These are phyloP conservation scores for Lycodopsis pacificus DNA, from an alignment of 2,797 vertebrate species.

Conservation along the genomic window DNA sequence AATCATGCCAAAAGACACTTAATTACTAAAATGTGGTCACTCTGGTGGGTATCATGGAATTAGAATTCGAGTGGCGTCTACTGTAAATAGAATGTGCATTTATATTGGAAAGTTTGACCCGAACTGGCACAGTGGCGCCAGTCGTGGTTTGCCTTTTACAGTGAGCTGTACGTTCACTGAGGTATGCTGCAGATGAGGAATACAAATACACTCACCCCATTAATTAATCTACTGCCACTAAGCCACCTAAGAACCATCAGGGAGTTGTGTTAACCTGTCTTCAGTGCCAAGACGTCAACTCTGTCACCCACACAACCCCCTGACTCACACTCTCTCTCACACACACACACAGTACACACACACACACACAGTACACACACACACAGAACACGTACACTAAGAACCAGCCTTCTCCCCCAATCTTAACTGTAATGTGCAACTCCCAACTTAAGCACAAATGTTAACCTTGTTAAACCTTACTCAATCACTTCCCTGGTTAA, in stretches of 20 bases:
- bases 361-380: constrained; percentile 6
- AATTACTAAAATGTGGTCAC: constrained; percentile 61
- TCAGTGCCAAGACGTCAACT: constrained; percentile 27
- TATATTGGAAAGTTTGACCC: constrained; percentile 16
- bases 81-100: constrained; percentile 11
- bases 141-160: neutral
- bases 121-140: neutral
- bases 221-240: constrained; percentile 75
- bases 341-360: neutral
- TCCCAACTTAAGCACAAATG: neutral
- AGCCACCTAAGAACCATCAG: constrained; percentile 76
- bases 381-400: constrained; percentile 9
- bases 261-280: constrained; percentile 59
- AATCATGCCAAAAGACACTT: constrained; percentile 74
- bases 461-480: neutral
- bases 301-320: constrained; percentile 3
- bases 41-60: constrained; percentile 57
- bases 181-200: constrained; percentile 28
- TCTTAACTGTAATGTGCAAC: neutral
- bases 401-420: neutral
- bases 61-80: constrained; percentile 37
- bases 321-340: neutral
- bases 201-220: constrained; percentile 65
- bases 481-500: neutral
- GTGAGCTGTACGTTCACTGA: neutral